phyloP scores from a whole-genome alignment of 2,888 invertebrate species.

The Drosophila borealis region DNA sequence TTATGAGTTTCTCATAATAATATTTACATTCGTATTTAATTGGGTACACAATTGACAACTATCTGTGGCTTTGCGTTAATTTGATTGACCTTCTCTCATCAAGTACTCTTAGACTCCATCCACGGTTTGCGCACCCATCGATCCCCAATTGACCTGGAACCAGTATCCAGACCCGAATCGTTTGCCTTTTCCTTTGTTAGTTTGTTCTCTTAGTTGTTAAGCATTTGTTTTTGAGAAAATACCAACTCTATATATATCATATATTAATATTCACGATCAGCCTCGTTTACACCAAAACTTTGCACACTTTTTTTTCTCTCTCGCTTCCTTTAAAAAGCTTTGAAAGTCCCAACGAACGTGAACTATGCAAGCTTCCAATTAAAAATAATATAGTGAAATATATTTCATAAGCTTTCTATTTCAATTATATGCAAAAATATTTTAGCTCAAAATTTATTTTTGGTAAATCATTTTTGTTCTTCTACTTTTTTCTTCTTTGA shows the following conservation, averaged over 20 bases:
- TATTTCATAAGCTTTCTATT: conserved; percentile 60
- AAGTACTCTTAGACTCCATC: conserved; percentile 10
- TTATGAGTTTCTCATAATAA: no score
- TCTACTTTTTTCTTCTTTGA: conserved; percentile 69
- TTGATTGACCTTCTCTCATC: conserved; percentile 24
- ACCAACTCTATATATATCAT: conserved; percentile 14
- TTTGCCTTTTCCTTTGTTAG: conserved; percentile 10
- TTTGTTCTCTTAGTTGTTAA: conserved; percentile 32
- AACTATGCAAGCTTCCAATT: conserved; percentile 39
- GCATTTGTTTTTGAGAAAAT: conserved; percentile 29
- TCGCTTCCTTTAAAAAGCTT: conserved; percentile 39
- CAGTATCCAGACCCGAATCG: neutral
- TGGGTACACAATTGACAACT: conserved; percentile 23
- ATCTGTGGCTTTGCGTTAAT: conserved; percentile 5
- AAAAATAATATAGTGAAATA: conserved; percentile 35
- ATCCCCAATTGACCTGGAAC: conserved; percentile 8
- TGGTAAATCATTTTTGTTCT: conserved; percentile 75
- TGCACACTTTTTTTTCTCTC: conserved; percentile 38
- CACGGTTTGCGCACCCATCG: conserved; percentile 20
- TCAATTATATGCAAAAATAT: conserved; percentile 53
- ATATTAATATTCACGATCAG: conserved; percentile 26
- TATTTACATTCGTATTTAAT: neutral
- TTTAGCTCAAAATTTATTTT: conserved; percentile 63
- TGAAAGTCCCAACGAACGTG: conserved; percentile 42
- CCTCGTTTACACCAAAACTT: conserved; percentile 33